These are phyloP conservation scores for Helicoverpa armigera DNA, from an alignment of 1,140 invertebrate genomes.

Conservation along the genomic window DNA sequence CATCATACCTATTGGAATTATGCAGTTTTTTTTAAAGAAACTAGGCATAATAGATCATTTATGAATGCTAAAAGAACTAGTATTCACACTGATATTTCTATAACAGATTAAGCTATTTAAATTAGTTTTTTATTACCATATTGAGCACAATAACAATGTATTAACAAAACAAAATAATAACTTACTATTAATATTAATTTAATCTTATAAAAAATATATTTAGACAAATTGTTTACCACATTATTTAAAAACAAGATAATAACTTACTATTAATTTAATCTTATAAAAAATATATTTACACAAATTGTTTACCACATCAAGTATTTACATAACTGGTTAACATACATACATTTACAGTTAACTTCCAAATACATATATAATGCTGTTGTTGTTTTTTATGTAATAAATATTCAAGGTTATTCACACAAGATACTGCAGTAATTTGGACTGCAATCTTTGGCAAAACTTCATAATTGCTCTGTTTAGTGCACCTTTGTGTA, in stretches of 20 bases:
- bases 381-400: not conserved
- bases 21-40: not conserved
- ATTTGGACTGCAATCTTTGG: conserved; percentile 3
- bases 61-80: not conserved
- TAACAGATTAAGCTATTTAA: not conserved
- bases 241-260: too few species aligned
- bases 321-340: too few species aligned
- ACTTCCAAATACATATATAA: too few species aligned
- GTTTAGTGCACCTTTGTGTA: not conserved
- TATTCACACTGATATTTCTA: too few species aligned
- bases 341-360: too few species aligned
- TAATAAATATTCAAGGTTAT: conserved; percentile 11
- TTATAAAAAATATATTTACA: too few species aligned
- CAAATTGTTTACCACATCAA: too few species aligned
- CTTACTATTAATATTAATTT: not conserved
- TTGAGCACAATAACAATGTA: not conserved
- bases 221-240: too few species aligned
- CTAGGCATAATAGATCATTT: not conserved
- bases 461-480: conserved; percentile 4
- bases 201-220: too few species aligned
- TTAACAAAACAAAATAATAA: not conserved
- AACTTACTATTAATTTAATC: too few species aligned
- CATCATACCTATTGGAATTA: not conserved
- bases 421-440: not conserved
- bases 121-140: not conserved